phyloP scores from a whole-genome alignment of 2,888 invertebrate species.

The Caenorhabditis sp. region DNA sequence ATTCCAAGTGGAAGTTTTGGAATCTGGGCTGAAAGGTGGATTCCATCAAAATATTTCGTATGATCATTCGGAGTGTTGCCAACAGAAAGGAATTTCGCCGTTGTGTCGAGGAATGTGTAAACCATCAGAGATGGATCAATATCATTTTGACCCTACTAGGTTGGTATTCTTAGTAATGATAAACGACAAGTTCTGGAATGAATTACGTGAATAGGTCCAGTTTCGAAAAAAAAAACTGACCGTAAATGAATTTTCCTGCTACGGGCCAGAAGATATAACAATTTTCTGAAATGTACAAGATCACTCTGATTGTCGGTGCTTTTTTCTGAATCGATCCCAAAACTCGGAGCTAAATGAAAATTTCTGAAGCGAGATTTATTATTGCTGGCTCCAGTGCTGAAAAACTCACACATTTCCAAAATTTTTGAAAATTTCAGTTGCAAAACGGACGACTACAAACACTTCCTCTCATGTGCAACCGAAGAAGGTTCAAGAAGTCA shows the following conservation, averaged over 20 bases:
- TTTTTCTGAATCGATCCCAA: no score
- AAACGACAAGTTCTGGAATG: no score
- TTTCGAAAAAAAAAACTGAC: no score
- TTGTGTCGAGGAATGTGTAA: slow-evolving; percentile 83
- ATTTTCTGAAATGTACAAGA: no score
- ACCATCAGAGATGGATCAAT: slow-evolving; percentile 63
- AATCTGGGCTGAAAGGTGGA: slow-evolving; percentile 64
- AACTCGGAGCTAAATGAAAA: no score
- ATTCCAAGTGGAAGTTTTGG: slow-evolving; percentile 68
- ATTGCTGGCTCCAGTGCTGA: no score
- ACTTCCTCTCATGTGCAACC: slow-evolving; percentile 68
- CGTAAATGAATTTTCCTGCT: no score
- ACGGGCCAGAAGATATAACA: no score
- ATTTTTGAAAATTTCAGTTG: slow-evolving; percentile 42
- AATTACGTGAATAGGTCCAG: no score
- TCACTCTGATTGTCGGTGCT: no score
- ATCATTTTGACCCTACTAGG: slow-evolving; percentile 67
- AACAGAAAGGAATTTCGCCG: slow-evolving; percentile 82
- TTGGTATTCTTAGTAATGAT: neutral
- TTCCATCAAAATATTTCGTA: slow-evolving; percentile 68
- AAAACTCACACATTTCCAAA: neutral
- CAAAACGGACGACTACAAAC: slow-evolving; percentile 68
- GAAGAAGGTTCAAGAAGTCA: slow-evolving; percentile 66
- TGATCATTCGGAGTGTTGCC: slow-evolving; percentile 78
- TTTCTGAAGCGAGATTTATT: no score